A percentile compares a stretch with the other conserved stretches of the same genome.
These are phyloP conservation scores for Sylvilagus bachmani DNA, from an alignment of 2,113 vertebrate genomes.

Conservation along the genomic window DNA sequence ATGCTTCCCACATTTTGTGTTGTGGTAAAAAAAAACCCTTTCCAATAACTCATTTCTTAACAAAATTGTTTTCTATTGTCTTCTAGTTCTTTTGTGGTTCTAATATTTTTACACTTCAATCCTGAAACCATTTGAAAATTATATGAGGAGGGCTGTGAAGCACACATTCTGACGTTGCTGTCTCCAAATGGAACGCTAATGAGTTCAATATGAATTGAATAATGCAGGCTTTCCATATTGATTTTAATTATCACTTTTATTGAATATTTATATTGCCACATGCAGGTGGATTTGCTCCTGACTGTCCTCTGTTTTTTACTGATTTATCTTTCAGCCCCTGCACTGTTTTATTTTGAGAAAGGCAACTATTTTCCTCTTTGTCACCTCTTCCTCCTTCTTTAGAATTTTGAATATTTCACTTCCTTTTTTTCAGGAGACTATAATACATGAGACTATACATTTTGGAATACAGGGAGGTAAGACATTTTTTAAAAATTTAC, in stretches of 20 bases:
- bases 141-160: background rate
- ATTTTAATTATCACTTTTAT: background rate
- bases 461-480: background rate
- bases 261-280: background rate
- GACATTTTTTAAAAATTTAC: background rate
- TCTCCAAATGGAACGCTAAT: background rate
- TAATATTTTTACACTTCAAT: conserved; percentile 24
- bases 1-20: background rate
- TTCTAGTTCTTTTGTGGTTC: conserved; percentile 33
- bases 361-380: background rate
- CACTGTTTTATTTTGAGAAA: background rate
- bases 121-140: background rate
- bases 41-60: background rate
- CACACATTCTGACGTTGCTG: background rate
- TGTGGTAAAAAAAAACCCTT: background rate
- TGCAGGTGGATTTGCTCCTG: background rate
- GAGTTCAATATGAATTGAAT: background rate
- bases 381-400: background rate
- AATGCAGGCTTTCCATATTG: background rate
- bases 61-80: background rate
- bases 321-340: background rate
- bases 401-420: background rate
- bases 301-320: background rate
- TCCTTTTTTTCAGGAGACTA: background rate
- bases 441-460: background rate